phyloP scores from a whole-genome alignment of 2,888 invertebrate species.

The Liopterus haemorrhoidalis region DNA sequence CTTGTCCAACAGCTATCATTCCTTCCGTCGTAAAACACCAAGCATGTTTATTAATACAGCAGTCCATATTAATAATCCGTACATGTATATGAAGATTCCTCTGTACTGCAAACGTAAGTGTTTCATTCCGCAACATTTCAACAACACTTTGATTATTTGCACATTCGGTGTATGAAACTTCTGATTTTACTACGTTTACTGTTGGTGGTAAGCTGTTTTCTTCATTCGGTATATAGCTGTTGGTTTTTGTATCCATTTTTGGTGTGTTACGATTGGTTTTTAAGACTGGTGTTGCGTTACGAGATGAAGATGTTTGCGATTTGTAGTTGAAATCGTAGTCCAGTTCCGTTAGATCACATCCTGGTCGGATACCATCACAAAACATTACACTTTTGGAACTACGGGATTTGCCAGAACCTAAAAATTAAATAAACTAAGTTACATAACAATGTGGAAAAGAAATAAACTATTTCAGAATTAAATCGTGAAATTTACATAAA shows the following conservation, averaged over 20 bases:
- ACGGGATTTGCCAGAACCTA: slow-evolving; percentile 47
- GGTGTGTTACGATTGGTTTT: slow-evolving; percentile 42
- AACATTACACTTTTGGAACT: slow-evolving; percentile 77
- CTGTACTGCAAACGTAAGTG: slow-evolving; percentile 67
- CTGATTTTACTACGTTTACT: slow-evolving; percentile 50
- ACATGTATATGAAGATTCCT: slow-evolving; percentile 68
- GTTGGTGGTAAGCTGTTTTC: slow-evolving; percentile 53
- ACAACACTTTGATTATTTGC: slow-evolving; percentile 52
- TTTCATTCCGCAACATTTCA: slow-evolving; percentile 54
- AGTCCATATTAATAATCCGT: slow-evolving; percentile 68
- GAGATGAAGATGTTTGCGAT: slow-evolving; percentile 35
- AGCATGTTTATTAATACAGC: slow-evolving; percentile 65
- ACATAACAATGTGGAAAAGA: too few relatives aligned
- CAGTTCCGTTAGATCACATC: slow-evolving; percentile 76
- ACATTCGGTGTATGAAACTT: slow-evolving; percentile 51
- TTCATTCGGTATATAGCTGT: slow-evolving; percentile 52
- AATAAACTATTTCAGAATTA: too few relatives aligned
- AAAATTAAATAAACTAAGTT: slow-evolving; percentile 32
- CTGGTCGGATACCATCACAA: slow-evolving; percentile 82
- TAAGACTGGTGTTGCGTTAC: slow-evolving; percentile 34
- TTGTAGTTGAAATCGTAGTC: slow-evolving; percentile 54
- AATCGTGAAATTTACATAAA: too few relatives aligned
- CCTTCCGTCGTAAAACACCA: slow-evolving; percentile 76
- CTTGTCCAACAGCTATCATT: slow-evolving; percentile 73
- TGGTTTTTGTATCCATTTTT: slow-evolving; percentile 48